A percentile compares a stretch with the other conserved stretches of the same genome.
Evolutionary conservation across 2,888 invertebrate genomes (phyloP).

Genomic region (Nymphalis c-album): DNA sequence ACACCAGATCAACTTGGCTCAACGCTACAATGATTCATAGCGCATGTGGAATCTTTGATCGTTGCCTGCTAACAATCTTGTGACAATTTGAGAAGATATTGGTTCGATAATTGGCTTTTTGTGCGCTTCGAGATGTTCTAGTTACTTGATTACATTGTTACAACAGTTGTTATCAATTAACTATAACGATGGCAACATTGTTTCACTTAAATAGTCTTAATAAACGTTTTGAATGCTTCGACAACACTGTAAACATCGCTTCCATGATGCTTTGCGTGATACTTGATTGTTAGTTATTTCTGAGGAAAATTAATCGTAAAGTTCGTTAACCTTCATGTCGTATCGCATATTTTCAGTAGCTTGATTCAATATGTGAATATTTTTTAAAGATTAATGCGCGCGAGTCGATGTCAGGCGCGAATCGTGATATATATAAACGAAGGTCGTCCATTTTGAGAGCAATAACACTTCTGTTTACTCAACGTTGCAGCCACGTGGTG

Average conservation of each 20-base stretch:
- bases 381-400: constrained; percentile 12
- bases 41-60: neutral
- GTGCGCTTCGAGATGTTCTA: neutral
- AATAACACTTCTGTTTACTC: constrained; percentile 31
- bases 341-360: constrained; percentile 5
- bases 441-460: constrained; percentile 28
- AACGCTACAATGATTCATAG: neutral
- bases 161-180: no score
- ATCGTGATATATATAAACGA: constrained; percentile 29
- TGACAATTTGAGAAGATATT: neutral
- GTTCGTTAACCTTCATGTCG: constrained; percentile 16
- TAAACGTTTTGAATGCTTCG: neutral
- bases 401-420: constrained; percentile 10
- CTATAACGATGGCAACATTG: neutral
- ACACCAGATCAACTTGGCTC: constrained; percentile 5
- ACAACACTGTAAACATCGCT: neutral
- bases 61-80: neutral
- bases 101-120: neutral
- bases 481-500: constrained; percentile 15
- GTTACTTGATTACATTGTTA: no score
- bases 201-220: neutral
- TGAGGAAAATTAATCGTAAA: neutral
- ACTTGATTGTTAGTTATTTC: neutral
- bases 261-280: neutral
- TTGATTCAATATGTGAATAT: constrained; percentile 20